Evolutionary conservation across 2,113 vertebrate genomes (phyloP), one percentile per base, ranked within the genome.

Genomic region (Mastomys coucha): DNA sequence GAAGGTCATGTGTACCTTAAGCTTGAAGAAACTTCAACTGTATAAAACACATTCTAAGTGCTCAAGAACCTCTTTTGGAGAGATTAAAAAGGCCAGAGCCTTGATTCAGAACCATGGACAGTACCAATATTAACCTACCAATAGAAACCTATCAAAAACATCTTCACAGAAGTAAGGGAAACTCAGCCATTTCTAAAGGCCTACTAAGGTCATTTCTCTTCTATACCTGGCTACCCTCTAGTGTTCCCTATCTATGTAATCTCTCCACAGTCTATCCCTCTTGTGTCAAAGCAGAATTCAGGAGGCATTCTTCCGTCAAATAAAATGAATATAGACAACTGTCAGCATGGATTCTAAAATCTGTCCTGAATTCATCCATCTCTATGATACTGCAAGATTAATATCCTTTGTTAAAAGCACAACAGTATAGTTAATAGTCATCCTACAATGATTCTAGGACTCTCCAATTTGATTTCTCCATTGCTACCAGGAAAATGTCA

Each of bases 101-200:
- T 87, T 8, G 19, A 63, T 60, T 95, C 94, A 97, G 93, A 92
- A 96, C 86, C 95, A 91, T 33, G 88, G 88, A 96, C 80, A 96
- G 85, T 20, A 49, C 92, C 67, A 33, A 72, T 9, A 24, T 8
- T 92, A 76, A 45, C 2, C 9, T 1, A 42, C 11, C 17, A 33
- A 26, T 10, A 11, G 31, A 85, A 89, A 69, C 28, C 49, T 49
- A 86, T 2, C 3, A 89, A 11, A 69, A 39, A 53, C 3, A 19
- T 36, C 45, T 51, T 69, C 45, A 13, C 22, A 9, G 39, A 67
- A 84, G 17, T 22, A 78, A 31, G 3, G 0, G 20, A 2, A 96
- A 67, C 28, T 36, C 22, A 70, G 16, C 53, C 42, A 58, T 88
- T 87, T 96, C 80, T 88, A 85, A 95, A 91, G 53, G 89, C 14